Evolutionary conservation across 2,888 invertebrate genomes (phyloP).

Genomic region (Agriotes lineatus): DNA sequence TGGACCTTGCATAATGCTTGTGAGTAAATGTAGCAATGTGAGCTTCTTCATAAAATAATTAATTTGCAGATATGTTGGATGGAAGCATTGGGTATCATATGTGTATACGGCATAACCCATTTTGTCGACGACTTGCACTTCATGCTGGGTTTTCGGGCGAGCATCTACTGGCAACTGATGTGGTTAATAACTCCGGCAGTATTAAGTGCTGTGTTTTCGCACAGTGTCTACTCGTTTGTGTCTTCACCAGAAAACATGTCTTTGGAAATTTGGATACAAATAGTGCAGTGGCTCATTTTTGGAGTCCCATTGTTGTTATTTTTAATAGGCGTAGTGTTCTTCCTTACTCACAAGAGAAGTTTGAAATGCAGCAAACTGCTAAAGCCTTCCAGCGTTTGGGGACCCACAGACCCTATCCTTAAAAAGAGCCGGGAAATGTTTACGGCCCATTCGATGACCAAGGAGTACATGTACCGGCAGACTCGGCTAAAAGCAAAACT

Average conservation of each 20-base stretch:
- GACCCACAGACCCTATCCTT: conserved; percentile 63
- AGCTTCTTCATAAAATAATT: background rate
- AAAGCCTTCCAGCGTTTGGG: conserved; percentile 58
- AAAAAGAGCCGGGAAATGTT: conserved; percentile 68
- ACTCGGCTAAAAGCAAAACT: conserved; percentile 67
- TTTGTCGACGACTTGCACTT: conserved; percentile 68
- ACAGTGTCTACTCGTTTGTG: background rate
- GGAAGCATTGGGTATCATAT: conserved; percentile 64
- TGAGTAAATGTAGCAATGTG: background rate
- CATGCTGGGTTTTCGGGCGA: conserved; percentile 66
- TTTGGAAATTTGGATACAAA: background rate
- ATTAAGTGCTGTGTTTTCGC: background rate
- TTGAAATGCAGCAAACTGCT: conserved; percentile 2
- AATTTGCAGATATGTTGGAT: conserved; percentile 3
- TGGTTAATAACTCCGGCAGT: conserved; percentile 53
- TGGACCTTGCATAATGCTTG: conserved; percentile 2
- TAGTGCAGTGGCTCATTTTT: conserved; percentile 4
- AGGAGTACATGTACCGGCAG: conserved; percentile 68
- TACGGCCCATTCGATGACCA: conserved; percentile 68
- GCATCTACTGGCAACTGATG: conserved; percentile 59
- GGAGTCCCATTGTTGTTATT: background rate
- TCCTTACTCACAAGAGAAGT: background rate
- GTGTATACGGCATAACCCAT: conserved; percentile 64
- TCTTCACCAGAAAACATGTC: background rate
- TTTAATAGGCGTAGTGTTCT: background rate